Conservation (phyloP, 2,888 invertebrate species). For the Exephanes ischioxanthus region DNA sequence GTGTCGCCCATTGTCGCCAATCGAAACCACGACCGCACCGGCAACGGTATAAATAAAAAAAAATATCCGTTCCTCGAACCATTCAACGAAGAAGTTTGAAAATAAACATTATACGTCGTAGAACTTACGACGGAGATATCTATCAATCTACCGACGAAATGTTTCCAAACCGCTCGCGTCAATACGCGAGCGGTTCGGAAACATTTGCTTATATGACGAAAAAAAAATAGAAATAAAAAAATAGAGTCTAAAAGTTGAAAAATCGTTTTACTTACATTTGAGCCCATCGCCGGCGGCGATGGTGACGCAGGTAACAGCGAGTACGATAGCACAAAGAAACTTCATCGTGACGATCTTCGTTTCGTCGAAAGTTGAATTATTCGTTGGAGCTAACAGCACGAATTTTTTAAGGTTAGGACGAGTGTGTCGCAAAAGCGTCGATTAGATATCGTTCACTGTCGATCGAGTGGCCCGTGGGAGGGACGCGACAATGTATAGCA, state of each 20-base stretch:
- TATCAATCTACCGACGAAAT: not conserved
- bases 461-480: not conserved
- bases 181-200: not conserved
- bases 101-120: not conserved
- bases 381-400: not conserved
- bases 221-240: constrained; percentile 3
- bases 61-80: not conserved
- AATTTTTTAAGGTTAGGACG: constrained; percentile 13
- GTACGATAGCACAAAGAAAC: constrained; percentile 86
- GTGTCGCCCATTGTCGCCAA: not conserved
- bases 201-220: not conserved
- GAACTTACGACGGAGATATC: not conserved
- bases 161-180: not conserved
- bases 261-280: constrained; percentile 88
- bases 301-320: constrained; percentile 85
- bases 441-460: constrained; percentile 8
- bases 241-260: constrained; percentile 48
- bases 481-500: constrained; percentile 4
- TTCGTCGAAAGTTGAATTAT: constrained; percentile 11
- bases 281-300: constrained; percentile 86
- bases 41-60: not conserved
- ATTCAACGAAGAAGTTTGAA: not conserved
- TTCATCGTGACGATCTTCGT: constrained; percentile 75
- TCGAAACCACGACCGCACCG: not conserved
- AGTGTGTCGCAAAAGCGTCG: not conserved